Conservation (phyloP, 1,140 invertebrate genomes). For the Sitophilus oryzae region DNA sequence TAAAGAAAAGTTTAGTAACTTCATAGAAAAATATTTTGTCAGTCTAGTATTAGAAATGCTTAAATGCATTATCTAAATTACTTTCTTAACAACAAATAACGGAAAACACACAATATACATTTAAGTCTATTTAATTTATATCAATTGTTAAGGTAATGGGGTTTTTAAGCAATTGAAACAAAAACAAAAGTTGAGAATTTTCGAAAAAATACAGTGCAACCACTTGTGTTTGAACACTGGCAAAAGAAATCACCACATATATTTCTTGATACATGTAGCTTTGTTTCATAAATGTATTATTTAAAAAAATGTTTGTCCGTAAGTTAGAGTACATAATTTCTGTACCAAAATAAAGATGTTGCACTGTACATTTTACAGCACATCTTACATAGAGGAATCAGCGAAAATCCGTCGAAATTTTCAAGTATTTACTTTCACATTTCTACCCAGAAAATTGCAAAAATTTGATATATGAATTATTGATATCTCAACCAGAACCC, state of each 20-base stretch:
- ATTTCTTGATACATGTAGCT: constrained; percentile 26
- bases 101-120: constrained; percentile 20
- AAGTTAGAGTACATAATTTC: neutral
- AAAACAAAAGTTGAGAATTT: neutral
- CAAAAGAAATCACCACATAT: too few species aligned
- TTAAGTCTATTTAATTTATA: constrained; percentile 21
- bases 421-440: too few species aligned
- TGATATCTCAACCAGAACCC: too few species aligned
- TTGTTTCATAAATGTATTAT: constrained; percentile 18
- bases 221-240: too few species aligned
- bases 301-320: neutral
- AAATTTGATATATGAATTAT: too few species aligned
- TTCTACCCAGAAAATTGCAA: too few species aligned
- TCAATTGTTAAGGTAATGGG: constrained; percentile 8
- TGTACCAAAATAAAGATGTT: too few species aligned
- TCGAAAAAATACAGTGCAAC: neutral
- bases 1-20: constrained; percentile 26
- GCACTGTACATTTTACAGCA: too few species aligned
- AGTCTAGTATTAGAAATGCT: constrained; percentile 31
- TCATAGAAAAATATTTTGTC: constrained; percentile 38
- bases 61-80: constrained; percentile 13
- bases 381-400: too few species aligned
- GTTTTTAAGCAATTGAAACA: constrained; percentile 23
- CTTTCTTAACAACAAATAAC: constrained; percentile 17
- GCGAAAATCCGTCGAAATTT: too few species aligned